Evolutionary conservation across 2,113 vertebrate genomes (phyloP).

Genomic region (Glareola pratincola): DNA sequence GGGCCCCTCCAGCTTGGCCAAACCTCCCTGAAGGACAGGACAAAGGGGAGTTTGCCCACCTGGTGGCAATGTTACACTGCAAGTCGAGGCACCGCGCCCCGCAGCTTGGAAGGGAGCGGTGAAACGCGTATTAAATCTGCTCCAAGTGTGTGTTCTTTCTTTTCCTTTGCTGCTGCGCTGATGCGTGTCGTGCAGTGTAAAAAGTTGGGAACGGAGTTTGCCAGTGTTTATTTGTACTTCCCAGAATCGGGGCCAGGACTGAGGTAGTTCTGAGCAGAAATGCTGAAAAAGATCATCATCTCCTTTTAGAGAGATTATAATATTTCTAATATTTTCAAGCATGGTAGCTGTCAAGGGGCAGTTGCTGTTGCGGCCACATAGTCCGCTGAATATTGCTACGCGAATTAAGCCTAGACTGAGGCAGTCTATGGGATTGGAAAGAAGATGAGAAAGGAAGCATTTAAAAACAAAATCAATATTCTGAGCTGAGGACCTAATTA

Average conservation of each 20-base stretch:
- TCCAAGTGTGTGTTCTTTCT: rapidly evolving
- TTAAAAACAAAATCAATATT: neutral
- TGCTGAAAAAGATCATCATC: neutral
- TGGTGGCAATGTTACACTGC: conserved; percentile 43
- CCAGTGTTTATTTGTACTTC: neutral
- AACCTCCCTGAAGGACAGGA: neutral
- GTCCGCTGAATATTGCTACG: neutral
- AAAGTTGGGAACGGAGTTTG: neutral
- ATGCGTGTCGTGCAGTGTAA: rapidly evolving
- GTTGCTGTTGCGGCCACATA: neutral
- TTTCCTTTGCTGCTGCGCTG: rapidly evolving
- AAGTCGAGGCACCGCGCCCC: neutral
- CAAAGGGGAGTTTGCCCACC: neutral
- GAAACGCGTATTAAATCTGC: rapidly evolving
- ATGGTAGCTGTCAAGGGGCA: neutral
- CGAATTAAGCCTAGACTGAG: neutral
- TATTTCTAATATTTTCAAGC: neutral
- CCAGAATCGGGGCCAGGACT: rapidly evolving
- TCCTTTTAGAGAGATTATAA: neutral
- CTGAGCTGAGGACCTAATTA: neutral
- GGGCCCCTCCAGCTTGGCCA: neutral
- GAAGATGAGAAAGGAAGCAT: neutral
- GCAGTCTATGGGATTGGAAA: neutral
- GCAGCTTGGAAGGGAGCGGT: rapidly evolving
- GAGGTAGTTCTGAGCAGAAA: neutral